Evolutionary conservation across 2,113 vertebrate genomes (phyloP), one percentile per base, ranked within the genome.

Genomic region (Parotia lawesii): DNA sequence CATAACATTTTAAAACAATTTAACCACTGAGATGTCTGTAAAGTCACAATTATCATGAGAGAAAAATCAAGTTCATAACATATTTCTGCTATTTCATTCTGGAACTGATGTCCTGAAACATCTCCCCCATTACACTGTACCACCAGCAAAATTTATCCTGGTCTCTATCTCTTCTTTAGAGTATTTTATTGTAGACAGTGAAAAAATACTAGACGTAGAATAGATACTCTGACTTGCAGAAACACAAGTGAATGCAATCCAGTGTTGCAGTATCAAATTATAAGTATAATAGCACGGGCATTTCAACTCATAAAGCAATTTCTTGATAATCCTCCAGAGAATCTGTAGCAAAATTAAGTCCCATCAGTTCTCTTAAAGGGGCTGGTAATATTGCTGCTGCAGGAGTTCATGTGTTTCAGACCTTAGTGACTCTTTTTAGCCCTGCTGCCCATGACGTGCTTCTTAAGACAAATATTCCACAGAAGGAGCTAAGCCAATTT

Each of bases 261-360:
- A 29, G 17, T 54, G 50, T 62, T 73, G 54, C 77, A 66, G 24
- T 76, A 85, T 70, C 71, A 76, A 89, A 85, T 93, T 92, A 76
- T 82, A 65, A 75, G 31, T 64, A 47, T 76, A 86, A 93, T 62
- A 85, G 42, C 27, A 25, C 17, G 37, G 81, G 60, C 86, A 86
- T 91, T 95, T 93, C 40, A 78, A 71, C n/a, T 48, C 82, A 88
- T 88, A 94, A 92, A 92, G 79, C 60, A 91, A 90, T 84, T 81
- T 88, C 60, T 86, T 88, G 66, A 91, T 57, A 45, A 87, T 45
- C 13, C 90, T 94, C 76, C 38, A 64, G 82, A 95, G 90, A 90
- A 66, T 48, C 65, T 64, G 53, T 38, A 84, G 79, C 37, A 91
- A 93, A 95, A 87, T 90, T 71, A 88, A 87, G 61, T 24, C 71